Evolutionary conservation across 2,888 invertebrate genomes (phyloP), one percentile per base, ranked within the genome.

Genomic region (Tenthredo notha): DNA sequence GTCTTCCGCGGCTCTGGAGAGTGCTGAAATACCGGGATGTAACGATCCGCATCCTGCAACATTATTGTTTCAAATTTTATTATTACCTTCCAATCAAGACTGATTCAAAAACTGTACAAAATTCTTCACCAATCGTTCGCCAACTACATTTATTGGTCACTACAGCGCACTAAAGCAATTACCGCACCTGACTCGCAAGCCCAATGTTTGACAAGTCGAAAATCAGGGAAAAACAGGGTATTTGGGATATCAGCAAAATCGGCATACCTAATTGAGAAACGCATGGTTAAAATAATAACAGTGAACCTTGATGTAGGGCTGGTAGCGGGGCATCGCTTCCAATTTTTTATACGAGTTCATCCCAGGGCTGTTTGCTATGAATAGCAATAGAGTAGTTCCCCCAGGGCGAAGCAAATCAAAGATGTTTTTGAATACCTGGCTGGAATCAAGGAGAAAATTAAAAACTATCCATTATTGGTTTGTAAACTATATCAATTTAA

Each of bases 21-120:
- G 78, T 95, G 93, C 87, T 97, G 96, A 88, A 96, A 96, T 0
- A 96, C 96, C 0, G 97, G 96, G 25, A 97, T 94, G 90, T 94
- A 97, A 85, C 95, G 94, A 84, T 95, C 94, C 4, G 95, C 95
- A 90, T 97, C 96, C 94, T 95, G 87, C 40, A 88, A 87, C 7
- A 54, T 54, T 54, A 18, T 54, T n/a, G 21, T 33, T 40, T 72
- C 50, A 21, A 10, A 33, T 40, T 70, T 33, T 25, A 25, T 10
- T 9, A n/a, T 54, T 54, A 0, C 2, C n/a, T 58, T 58, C 4
- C 2, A 61, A 10, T 61, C 21, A 61, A 10, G 61, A 21, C 10
- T 21, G 25, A 25, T 2, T 0, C 25, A 61, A 21, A n/a, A 21
- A 61, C 25, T 25, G 61, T 1, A 4, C 18, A 1, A n/a, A 50